Percentiles rank a stretch among this genome's conserved stretches.
These are phyloP conservation scores for Aplochiton taeniatus DNA, from an alignment of 2,797 vertebrate genomes.

Conservation along the genomic window DNA sequence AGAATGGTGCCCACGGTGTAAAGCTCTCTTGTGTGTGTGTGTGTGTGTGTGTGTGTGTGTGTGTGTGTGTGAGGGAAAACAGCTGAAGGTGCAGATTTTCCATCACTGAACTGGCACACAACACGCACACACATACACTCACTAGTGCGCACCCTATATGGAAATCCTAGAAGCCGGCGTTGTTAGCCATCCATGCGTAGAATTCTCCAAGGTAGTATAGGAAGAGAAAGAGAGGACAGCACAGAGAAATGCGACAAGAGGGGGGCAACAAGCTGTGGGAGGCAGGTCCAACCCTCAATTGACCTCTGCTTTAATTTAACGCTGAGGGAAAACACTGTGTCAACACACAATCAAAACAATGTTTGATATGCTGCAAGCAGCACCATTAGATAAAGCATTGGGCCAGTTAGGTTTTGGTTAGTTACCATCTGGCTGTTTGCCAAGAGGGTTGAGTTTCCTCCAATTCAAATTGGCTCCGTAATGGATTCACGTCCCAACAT, in stretches of 20 bases:
- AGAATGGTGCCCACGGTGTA: constrained; percentile 53
- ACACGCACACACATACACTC: constrained; percentile 31
- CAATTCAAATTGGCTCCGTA: constrained; percentile 20
- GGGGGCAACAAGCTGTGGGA: constrained; percentile 5
- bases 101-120: constrained; percentile 69
- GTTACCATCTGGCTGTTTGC: constrained; percentile 60
- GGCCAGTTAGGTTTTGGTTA: constrained; percentile 56
- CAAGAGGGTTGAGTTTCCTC: constrained; percentile 38
- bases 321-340: constrained; percentile 26
- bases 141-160: constrained; percentile 40
- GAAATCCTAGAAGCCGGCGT: constrained; percentile 50
- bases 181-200: constrained; percentile 53
- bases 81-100: constrained; percentile 78
- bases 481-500: constrained; percentile 3
- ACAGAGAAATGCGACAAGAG: constrained; percentile 1
- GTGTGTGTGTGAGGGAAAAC: constrained; percentile 56
- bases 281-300: constrained; percentile 13
- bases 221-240: constrained; percentile 12
- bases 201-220: constrained; percentile 36
- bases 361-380: constrained; percentile 55
- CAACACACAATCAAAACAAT: constrained; percentile 48
- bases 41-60: constrained; percentile 48
- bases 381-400: constrained; percentile 40
- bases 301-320: constrained; percentile 25
- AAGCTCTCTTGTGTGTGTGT: constrained; percentile 41